Base-by-base conservation (phyloP, 2,797 vertebrate species). In the Typhlichthys subterraneus region DNA sequence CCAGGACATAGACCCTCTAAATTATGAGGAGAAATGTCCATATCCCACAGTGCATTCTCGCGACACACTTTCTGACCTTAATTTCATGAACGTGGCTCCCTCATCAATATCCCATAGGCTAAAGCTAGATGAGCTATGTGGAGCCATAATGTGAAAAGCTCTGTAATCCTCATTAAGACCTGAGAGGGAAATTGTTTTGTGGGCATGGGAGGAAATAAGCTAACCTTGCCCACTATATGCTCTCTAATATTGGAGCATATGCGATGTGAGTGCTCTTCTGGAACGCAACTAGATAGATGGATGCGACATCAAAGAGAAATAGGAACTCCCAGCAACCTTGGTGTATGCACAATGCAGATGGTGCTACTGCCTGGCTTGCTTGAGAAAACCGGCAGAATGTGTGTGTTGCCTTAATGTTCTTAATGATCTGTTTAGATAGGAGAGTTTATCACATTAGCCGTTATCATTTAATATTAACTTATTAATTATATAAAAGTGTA, bases 101-200 rank as follows among this genome's bases (percentile, higher is more conserved):
- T 79, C 81, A 78, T 88, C 84, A 85, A 82, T 85, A 87, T 79
- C 79, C 62, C 69, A 80, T 70, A 75, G 82, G 74, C 65, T 65
- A 58, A 80, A 63, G 81, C 38, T 50, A 29, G 68, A 84, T 84
- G 83, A 79, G 75, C 61, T 69, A 66, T 73, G 67, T 75, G 65
- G 56, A 81, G 77, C 51, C 54, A 70, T 80, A 77, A 82, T 85
- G 83, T 81, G 63, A 85, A 88, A 86, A 77, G 69, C 78, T 85
- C 53, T 62, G 75, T 83, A 79, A 70, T 85, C 67, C 73, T 87
- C 83, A 88, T 90, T 85, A 85, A 73, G 77, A 75, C 56, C 77
- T 74, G 53, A 67, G 77, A 79, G 70, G 67, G 73, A 83, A 83
- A 87, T 86, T 76, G 73, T 85, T 84, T 86, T 88, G 38, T 82